phyloP scores from a whole-genome alignment of 1,140 invertebrate species.

The Drosophila takahashii region DNA sequence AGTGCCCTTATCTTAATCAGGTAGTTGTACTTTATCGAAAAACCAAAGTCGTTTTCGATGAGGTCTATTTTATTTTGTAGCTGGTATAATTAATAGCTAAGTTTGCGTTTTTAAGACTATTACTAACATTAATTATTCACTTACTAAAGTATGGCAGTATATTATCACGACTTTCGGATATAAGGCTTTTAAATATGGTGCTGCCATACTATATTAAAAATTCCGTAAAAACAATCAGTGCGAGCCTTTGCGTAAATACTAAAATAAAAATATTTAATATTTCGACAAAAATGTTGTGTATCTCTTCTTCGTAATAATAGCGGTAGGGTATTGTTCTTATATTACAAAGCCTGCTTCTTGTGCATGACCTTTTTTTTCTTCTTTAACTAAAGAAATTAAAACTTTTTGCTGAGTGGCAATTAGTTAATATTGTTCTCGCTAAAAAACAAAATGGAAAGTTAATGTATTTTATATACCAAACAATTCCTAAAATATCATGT shows the following conservation, averaged over 20 bases:
- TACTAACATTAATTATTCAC: too few species aligned
- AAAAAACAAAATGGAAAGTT: constrained; percentile 1
- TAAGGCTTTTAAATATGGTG: not conserved
- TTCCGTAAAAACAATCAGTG: too few species aligned
- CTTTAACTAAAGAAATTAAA: not conserved
- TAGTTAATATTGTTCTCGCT: not conserved
- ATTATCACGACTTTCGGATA: too few species aligned
- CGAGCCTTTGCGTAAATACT: not conserved
- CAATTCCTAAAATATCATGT: constrained; percentile 7
- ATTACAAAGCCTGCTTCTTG: constrained; percentile 6
- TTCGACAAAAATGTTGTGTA: constrained; percentile 2
- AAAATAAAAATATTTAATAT: not conserved
- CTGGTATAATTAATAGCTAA: too few species aligned
- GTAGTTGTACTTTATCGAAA: too few species aligned
- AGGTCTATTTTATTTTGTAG: too few species aligned
- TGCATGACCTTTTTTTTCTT: not conserved
- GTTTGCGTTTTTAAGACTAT: not conserved
- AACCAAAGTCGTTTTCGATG: too few species aligned
- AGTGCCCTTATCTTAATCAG: too few species aligned
- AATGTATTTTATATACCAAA: constrained; percentile 6
- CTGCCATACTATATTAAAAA: not conserved
- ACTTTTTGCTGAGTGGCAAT: not conserved
- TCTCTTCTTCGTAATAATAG: constrained; percentile 3
- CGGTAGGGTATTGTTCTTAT: constrained; percentile 1
- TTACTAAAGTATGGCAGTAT: not conserved